Evolutionary conservation across 2,888 invertebrate species (phyloP).

Genomic region (Leucania comma): DNA sequence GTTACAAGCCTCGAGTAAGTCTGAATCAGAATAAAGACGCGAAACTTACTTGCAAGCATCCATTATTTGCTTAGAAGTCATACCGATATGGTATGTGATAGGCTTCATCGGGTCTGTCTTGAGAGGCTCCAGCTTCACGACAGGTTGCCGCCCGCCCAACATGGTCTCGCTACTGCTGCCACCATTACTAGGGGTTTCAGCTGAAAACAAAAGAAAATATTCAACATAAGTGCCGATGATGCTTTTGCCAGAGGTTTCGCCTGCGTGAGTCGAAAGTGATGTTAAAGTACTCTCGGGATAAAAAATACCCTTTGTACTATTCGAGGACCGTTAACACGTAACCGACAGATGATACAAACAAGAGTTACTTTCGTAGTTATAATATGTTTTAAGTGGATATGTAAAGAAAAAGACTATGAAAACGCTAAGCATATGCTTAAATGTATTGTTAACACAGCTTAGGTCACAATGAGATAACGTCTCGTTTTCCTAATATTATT

Average conservation of each 20-base stretch:
- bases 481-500: too few relatives aligned
- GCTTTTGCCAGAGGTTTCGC: not conserved
- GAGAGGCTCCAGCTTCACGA: slow-evolving; percentile 92
- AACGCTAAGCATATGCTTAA: too few relatives aligned
- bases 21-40: not conserved
- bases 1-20: not conserved
- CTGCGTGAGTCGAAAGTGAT: not conserved
- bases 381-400: too few relatives aligned
- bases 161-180: slow-evolving; percentile 78
- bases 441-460: too few relatives aligned
- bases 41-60: slow-evolving; percentile 93
- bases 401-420: too few relatives aligned
- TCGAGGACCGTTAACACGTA: not conserved
- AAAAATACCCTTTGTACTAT: not conserved
- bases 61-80: slow-evolving; percentile 94
- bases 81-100: slow-evolving; percentile 93
- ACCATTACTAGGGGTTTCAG: slow-evolving; percentile 52
- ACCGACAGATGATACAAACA: not conserved
- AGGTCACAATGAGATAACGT: too few relatives aligned
- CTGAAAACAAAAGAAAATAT: slow-evolving; percentile 38
- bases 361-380: too few relatives aligned
- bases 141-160: slow-evolving; percentile 91
- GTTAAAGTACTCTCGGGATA: too few relatives aligned
- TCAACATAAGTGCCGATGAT: not conserved
- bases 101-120: slow-evolving; percentile 92